These are phyloP conservation scores for Catotricha subobsoleta DNA, from an alignment of 2,888 invertebrate genomes.

Conservation along the genomic window DNA sequence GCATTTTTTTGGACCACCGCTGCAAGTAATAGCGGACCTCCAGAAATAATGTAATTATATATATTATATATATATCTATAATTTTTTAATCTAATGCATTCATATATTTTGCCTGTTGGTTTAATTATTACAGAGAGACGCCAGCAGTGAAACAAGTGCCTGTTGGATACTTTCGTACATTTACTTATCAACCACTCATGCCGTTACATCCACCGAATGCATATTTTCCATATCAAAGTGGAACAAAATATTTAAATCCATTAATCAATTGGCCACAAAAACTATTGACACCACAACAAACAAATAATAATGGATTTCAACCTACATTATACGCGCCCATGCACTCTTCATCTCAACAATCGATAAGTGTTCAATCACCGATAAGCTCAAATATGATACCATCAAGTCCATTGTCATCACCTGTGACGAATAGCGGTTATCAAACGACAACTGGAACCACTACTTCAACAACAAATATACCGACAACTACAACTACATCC, in stretches of 20 bases:
- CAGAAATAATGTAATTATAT: too few relatives aligned
- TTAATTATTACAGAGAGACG: too few relatives aligned
- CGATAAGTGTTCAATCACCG: not conserved
- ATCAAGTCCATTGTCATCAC: not conserved
- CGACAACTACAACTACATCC: slow-evolving; percentile 3
- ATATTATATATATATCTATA: too few relatives aligned
- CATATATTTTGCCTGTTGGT: too few relatives aligned
- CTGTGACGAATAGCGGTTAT: not conserved
- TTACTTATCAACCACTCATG: slow-evolving; percentile 24
- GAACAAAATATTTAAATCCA: slow-evolving; percentile 4
- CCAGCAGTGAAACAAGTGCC: slow-evolving; percentile 23
- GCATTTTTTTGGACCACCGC: too few relatives aligned
- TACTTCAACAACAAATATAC: not conserved
- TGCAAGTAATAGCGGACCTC: too few relatives aligned
- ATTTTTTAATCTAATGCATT: too few relatives aligned
- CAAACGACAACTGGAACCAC: not conserved
- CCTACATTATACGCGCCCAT: too few relatives aligned
- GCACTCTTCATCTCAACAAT: not conserved
- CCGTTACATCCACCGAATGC: slow-evolving; percentile 10
- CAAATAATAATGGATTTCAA: too few relatives aligned
- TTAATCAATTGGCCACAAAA: slow-evolving; percentile 8
- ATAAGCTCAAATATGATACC: too few relatives aligned
- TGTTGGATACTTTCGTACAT: slow-evolving; percentile 26
- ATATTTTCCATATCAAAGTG: slow-evolving; percentile 5
- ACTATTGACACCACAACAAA: not conserved